These are phyloP conservation scores for Melangyna quadrimaculata DNA, from an alignment of 2,888 invertebrate species.

Conservation along the genomic window DNA sequence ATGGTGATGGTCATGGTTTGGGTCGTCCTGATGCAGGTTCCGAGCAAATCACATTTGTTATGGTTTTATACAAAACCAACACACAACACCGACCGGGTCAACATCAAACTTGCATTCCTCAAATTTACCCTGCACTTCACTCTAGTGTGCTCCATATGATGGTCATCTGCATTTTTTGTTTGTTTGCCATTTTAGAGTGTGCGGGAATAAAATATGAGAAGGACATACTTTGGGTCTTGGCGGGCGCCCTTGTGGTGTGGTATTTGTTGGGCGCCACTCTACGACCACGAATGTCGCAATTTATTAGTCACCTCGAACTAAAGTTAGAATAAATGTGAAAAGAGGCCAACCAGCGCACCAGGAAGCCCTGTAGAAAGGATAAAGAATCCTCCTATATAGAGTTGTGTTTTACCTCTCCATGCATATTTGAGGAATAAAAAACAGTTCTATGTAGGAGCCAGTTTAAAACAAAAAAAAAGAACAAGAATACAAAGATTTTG, in stretches of 20 bases:
- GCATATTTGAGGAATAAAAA: not conserved
- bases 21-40: constrained; percentile 24
- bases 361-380: not conserved
- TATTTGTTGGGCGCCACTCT: constrained; percentile 39
- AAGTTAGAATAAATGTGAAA: constrained; percentile 61
- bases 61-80: constrained; percentile 65
- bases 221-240: constrained; percentile 60
- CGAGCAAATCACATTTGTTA: constrained; percentile 72
- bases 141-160: constrained; percentile 12
- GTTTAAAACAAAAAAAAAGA: not conserved
- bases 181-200: not conserved
- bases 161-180: not conserved
- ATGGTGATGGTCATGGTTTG: not conserved
- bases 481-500: not conserved
- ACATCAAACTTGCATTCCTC: constrained; percentile 59
- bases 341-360: constrained; percentile 6
- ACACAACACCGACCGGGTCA: constrained; percentile 30
- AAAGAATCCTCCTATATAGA: not conserved
- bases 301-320: constrained; percentile 68
- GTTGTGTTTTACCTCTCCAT: constrained; percentile 13
- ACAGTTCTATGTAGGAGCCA: not conserved
- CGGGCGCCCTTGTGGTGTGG: constrained; percentile 19
- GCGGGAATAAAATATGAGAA: constrained; percentile 55
- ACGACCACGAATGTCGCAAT: constrained; percentile 64
- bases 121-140: constrained; percentile 55